Conservation (phyloP, 2,797 vertebrate species). For the Alectoris magna region DNA sequence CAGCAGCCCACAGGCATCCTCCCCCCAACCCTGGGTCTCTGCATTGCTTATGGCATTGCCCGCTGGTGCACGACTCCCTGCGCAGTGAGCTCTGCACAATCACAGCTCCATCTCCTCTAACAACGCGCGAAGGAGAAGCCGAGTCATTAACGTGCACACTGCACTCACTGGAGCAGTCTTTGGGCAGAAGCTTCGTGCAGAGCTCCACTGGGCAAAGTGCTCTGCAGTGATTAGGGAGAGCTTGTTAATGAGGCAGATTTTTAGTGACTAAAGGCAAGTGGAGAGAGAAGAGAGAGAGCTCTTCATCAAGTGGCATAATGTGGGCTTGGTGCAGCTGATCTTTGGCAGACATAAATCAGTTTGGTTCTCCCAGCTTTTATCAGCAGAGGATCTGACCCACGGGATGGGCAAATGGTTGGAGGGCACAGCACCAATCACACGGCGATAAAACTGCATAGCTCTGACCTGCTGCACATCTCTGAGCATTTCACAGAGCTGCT, state of each 20-base stretch:
- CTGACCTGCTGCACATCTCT: background rate
- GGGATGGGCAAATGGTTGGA: background rate
- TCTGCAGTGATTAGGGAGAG: constrained; percentile 43
- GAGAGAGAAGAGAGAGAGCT: background rate
- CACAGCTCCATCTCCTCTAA: background rate
- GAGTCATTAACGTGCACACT: constrained; percentile 7
- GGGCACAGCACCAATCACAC: background rate
- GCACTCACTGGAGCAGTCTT: constrained; percentile 8
- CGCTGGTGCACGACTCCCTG: background rate
- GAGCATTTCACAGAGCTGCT: background rate
- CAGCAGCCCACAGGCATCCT: background rate
- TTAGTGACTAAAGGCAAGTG: constrained; percentile 21
- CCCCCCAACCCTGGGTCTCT: background rate
- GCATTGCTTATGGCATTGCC: rapidly evolving
- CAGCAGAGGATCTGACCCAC: background rate
- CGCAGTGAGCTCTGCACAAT: background rate
- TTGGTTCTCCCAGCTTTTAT: background rate
- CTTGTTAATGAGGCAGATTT: constrained; percentile 65
- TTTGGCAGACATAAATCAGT: background rate
- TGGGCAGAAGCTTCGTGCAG: constrained; percentile 25
- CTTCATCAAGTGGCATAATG: background rate
- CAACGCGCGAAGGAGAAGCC: constrained; percentile 24
- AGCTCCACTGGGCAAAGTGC: constrained; percentile 47
- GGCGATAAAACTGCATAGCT: background rate
- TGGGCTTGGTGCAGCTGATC: background rate